Evolutionary conservation across 2,888 invertebrate genomes (phyloP).

Genomic region (Notocelia uddmanniana): DNA sequence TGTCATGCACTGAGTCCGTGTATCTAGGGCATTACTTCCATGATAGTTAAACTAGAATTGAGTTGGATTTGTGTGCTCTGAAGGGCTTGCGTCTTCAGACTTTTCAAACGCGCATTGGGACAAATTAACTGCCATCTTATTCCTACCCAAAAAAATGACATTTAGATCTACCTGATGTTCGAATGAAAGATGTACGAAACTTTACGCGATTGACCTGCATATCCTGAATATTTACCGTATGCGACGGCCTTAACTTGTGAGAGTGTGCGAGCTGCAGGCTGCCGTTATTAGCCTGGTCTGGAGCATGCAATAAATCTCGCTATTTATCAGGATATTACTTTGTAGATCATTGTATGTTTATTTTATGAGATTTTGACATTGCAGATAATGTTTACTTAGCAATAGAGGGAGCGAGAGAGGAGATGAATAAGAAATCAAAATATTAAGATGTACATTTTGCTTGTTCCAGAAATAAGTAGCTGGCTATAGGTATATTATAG

Average conservation of each 20-base stretch:
- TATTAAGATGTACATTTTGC: background rate
- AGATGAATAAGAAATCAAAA: background rate
- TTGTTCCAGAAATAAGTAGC: too few species aligned
- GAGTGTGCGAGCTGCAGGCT: constrained; percentile 28
- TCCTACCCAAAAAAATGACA: too few species aligned
- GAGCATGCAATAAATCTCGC: constrained; percentile 17
- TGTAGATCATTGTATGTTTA: background rate
- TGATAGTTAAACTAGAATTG: background rate
- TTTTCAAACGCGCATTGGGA: too few species aligned
- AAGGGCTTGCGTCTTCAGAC: too few species aligned
- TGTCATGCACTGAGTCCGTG: background rate
- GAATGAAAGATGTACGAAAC: too few species aligned
- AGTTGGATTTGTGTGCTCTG: background rate
- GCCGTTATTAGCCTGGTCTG: constrained; percentile 35
- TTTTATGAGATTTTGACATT: background rate
- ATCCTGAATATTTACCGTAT: background rate
- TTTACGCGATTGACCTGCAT: too few species aligned
- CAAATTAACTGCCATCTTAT: too few species aligned
- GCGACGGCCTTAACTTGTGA: constrained; percentile 2
- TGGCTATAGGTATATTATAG: too few species aligned
- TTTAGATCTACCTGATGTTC: too few species aligned
- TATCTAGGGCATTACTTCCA: background rate
- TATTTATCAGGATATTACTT: constrained; percentile 33
- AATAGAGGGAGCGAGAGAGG: background rate
- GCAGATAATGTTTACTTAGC: background rate